Base-by-base conservation (phyloP, 1,140 invertebrate genomes). In the Drosophila ogumai region DNA sequence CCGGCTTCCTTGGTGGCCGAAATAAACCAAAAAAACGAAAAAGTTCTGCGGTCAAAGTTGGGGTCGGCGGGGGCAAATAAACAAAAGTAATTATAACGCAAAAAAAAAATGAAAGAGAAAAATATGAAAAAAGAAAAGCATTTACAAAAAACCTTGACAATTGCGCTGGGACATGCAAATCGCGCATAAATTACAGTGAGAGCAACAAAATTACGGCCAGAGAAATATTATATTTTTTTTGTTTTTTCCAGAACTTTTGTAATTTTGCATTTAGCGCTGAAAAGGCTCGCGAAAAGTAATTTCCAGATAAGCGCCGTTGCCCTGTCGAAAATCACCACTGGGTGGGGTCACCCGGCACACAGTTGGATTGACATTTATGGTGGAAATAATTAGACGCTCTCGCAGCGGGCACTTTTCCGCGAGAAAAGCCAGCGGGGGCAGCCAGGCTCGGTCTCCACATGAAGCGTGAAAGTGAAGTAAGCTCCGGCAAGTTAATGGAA, bases 141-240 rank as follows among this genome's bases (percentile, higher is more conserved):
- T 65, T 77, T 65, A 73, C 69, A 63, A 79, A 88, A 80, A 91
- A 84, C 82, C 82, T 79, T 91, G 88, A 91, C 87, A 91, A 91
- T 91, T 87, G 80, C 87, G 74, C 72, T 67, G 65, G 47, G 76
- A 84, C 88, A 91, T 91, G 88, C 88, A 84, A 91, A 91, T 74
- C 61, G 66, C 69, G 81, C 87, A 91, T 91, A 91, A 91, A 91
- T 91, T 91, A 91, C 65, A 71, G 50, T 17, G 49, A 38, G 49
- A 73, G 64, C 41, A 60, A 65, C 41, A 38, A 58, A 58, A 55
- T 44, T 25, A 41, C 40, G 13, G 34, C 34, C 36, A 32, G 22
- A 34, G 44, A 71, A 84, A 65, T 69, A 57, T 65, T 55, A 55
- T 55, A 38, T 55, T 54, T 38, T 38, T 5, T 0, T 22, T n/a